These are phyloP conservation scores for Gadus chalcogrammus DNA, from an alignment of 2,113 vertebrate genomes.

Conservation along the genomic window DNA sequence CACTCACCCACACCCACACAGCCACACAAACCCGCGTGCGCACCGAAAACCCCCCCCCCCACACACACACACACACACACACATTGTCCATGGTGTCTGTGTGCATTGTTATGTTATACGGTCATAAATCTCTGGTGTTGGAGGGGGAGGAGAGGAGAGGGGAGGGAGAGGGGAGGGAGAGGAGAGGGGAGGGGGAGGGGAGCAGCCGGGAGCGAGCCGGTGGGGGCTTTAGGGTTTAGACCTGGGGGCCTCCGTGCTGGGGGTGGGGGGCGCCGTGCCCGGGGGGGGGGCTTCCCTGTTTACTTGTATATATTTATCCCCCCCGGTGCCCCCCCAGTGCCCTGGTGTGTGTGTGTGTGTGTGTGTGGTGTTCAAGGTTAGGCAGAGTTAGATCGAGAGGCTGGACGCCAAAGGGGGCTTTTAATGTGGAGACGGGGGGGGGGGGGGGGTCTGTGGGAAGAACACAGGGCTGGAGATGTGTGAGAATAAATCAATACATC, in stretches of 20 bases:
- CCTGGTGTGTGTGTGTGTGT: conserved; percentile 25
- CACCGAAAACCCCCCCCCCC: background rate
- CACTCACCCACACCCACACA: too few relatives aligned
- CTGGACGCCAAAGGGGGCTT: too few relatives aligned
- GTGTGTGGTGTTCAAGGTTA: background rate
- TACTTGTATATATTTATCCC: conserved; percentile 24
- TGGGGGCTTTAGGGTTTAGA: conserved; percentile 35
- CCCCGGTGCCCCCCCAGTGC: background rate
- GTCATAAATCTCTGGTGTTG: conserved; percentile 69
- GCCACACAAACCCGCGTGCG: background rate
- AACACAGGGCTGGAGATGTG: too few relatives aligned
- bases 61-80: conserved; percentile 38
- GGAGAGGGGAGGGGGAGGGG: too few relatives aligned
- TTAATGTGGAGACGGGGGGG: too few relatives aligned
- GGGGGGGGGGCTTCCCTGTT: conserved; percentile 28
- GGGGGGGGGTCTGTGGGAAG: too few relatives aligned
- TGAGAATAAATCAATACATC: too few relatives aligned
- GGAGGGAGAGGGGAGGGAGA: too few relatives aligned
- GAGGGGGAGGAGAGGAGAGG: too few relatives aligned
- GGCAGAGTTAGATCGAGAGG: background rate
- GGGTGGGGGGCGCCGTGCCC: too few relatives aligned
- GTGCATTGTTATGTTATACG: conserved; percentile 72
- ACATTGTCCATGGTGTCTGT: conserved; percentile 63
- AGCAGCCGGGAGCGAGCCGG: conserved; percentile 44
- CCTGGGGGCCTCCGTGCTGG: conserved; percentile 10